Conservation (phyloP, 1,140 invertebrate genomes). For the Achatina immaculata region DNA sequence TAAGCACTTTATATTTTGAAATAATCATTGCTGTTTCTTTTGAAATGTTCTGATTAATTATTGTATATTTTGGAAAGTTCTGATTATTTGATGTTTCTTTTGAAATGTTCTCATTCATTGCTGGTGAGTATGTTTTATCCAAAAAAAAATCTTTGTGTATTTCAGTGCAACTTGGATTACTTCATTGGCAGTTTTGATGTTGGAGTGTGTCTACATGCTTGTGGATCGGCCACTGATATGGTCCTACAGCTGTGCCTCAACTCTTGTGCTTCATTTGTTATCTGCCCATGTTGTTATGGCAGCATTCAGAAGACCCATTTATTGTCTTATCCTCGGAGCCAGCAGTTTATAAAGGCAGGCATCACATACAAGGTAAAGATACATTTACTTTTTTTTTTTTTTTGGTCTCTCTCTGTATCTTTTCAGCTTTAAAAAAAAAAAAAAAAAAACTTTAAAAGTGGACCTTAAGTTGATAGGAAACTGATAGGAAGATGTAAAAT, state of each 20-base stretch:
- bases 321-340: conserved; percentile 77
- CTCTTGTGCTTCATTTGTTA: conserved; percentile 84
- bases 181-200: conserved; percentile 79
- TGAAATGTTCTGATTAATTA: too few species aligned
- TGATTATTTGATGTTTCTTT: too few species aligned
- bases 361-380: conserved; percentile 60
- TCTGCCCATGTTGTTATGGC: conserved; percentile 96
- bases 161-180: conserved; percentile 72
- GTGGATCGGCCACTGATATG: conserved; percentile 93
- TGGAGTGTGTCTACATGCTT: conserved; percentile 91
- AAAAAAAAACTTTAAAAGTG: too few species aligned
- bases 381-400: not conserved
- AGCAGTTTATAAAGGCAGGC: conserved; percentile 73
- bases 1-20: too few species aligned
- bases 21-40: too few species aligned
- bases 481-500: too few species aligned
- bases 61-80: too few species aligned
- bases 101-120: too few species aligned
- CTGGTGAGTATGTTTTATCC: too few species aligned
- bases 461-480: too few species aligned
- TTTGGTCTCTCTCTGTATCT: too few species aligned
- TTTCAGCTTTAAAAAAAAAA: too few species aligned
- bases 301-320: conserved; percentile 82
- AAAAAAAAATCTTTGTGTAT: conserved; percentile 38
- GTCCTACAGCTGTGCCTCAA: conserved; percentile 87